Evolutionary conservation across 92 coral and sea anemone genomes (phyloP).

Genomic region (Galaxea fascicularis): DNA sequence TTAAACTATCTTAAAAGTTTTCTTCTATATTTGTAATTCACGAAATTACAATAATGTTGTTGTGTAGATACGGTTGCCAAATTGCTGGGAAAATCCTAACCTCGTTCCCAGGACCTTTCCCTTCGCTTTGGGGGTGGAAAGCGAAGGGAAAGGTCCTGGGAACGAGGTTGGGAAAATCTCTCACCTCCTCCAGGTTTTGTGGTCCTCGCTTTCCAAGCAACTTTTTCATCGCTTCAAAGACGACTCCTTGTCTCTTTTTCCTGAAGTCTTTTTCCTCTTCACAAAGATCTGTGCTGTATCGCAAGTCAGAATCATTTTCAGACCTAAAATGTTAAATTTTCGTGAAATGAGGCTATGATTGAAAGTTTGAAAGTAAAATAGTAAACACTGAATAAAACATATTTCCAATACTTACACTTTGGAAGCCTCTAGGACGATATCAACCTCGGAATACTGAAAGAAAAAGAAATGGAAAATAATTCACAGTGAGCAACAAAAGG

Average conservation of each 20-base stretch:
- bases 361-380: neutral
- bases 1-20: too few species aligned
- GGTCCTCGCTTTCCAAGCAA: constrained; percentile 51
- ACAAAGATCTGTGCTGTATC: constrained; percentile 59
- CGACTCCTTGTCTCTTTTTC: neutral
- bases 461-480: neutral
- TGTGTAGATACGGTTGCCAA: too few species aligned
- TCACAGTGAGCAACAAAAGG: neutral
- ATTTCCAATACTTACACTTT: constrained; percentile 31
- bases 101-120: too few species aligned
- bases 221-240: constrained; percentile 53
- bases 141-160: too few species aligned
- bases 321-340: constrained; percentile 1
- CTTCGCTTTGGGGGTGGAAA: too few species aligned
- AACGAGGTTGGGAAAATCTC: neutral
- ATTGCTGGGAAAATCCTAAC: too few species aligned
- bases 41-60: too few species aligned
- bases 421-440: constrained; percentile 32
- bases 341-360: neutral
- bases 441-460: constrained; percentile 40
- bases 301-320: constrained; percentile 37
- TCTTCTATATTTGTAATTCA: too few species aligned
- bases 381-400: neutral
- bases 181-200: constrained; percentile 57
- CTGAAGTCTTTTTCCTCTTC: constrained; percentile 47